These are phyloP conservation scores for Eupithecia insigniata DNA, from an alignment of 2,888 invertebrate species.

Conservation along the genomic window DNA sequence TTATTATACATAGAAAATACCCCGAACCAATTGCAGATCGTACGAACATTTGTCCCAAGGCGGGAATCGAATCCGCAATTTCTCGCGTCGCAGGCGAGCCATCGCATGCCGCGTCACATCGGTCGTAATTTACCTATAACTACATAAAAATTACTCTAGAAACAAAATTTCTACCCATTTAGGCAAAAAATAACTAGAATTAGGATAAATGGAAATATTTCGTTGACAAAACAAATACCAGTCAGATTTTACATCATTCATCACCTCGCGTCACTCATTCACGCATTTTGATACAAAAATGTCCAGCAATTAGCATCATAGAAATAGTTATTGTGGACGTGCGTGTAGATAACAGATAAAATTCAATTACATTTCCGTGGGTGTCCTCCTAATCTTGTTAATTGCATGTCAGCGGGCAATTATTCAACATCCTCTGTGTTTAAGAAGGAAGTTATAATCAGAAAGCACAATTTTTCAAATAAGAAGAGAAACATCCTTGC, in stretches of 20 bases:
- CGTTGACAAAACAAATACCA: background rate
- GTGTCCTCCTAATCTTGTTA: slow-evolving; percentile 52
- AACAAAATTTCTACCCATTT: background rate
- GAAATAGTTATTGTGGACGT: slow-evolving; percentile 42
- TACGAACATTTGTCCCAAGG: too few species aligned
- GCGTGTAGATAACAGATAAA: slow-evolving; percentile 50
- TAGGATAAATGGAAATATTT: background rate
- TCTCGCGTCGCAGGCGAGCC: too few species aligned
- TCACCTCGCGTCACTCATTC: slow-evolving; percentile 22
- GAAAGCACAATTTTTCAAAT: slow-evolving; percentile 5
- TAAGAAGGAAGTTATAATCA: slow-evolving; percentile 30
- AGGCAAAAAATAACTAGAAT: background rate
- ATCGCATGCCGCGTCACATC: too few species aligned
- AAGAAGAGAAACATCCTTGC: background rate
- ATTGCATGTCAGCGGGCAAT: slow-evolving; percentile 40
- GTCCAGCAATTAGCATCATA: slow-evolving; percentile 23
- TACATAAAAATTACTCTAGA: background rate
- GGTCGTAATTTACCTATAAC: too few species aligned
- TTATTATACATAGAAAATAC: too few species aligned
- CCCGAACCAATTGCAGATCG: too few species aligned
- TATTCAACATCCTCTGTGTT: slow-evolving; percentile 32
- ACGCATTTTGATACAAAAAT: slow-evolving; percentile 28
- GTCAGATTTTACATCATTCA: slow-evolving; percentile 24
- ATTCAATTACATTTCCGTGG: slow-evolving; percentile 62
- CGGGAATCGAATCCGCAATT: too few species aligned